Base-by-base conservation (phyloP, 2,888 invertebrate genomes). In the Cylloceria caligata region DNA sequence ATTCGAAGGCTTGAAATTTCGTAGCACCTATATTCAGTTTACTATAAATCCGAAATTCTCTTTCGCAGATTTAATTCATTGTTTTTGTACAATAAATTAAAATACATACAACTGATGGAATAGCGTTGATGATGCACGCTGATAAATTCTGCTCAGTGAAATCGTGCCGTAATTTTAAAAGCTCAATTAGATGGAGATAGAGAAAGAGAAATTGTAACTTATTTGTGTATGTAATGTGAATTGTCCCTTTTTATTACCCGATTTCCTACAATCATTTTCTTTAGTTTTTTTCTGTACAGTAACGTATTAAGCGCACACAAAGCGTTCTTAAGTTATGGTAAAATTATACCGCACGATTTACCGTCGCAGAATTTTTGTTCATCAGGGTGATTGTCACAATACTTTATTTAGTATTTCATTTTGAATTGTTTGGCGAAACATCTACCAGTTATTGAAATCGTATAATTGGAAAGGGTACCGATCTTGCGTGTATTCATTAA, bases 401-500 rank as follows among this genome's bases (percentile, higher is more conserved):
- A 55, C 42, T 74, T 49, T 57, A 64, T 67, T 42, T 67, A 72
- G 42, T 64, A 36, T 19, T 42, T 42, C 47, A 73, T 47, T 62
- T 65, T 64, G 65, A 83, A 78, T 79, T 85, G 62, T 84, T 80
- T 84, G 82, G 64, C 79, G 79, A 83, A 84, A 86, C 75, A 85
- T 84, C 64, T 30, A 24, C 64, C 69, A 74, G 65, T 78, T 71
- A 78, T 60, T 60, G 60, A 77, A 85, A 87, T 88, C 89, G 88
- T 89, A 88, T 75, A 88, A 86, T 86, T 87, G 81, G 75, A 88
- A 84, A 64, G 74, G 82, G 86, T 87, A 85, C 88, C 83, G 83
- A 85, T 73, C 72, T 79, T 88, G 86, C 85, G 80, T 88, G 81
- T 85, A 80, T 86, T 86, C 81, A 89, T 89, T 88, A 88, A 88